Conservation (phyloP, 2,797 vertebrate genomes). For the Sebastes kiyomatsui region DNA sequence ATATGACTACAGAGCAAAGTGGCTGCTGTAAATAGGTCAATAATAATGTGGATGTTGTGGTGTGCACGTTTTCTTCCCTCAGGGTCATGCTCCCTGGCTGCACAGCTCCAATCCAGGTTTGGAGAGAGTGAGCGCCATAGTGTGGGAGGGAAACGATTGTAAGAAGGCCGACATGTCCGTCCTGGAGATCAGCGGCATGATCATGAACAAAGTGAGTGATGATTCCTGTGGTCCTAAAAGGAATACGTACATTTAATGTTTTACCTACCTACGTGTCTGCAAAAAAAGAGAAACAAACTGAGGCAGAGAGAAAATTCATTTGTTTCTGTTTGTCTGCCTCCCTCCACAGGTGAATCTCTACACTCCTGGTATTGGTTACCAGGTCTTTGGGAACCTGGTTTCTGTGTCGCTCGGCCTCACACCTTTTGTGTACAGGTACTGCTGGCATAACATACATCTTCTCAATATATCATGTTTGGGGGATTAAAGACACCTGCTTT, state of each 20-base stretch:
- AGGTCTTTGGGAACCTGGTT: constrained; percentile 94
- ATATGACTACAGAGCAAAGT: neutral
- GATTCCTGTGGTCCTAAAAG: neutral
- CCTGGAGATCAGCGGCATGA: constrained; percentile 99
- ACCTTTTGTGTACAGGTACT: constrained; percentile 86
- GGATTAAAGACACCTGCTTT: neutral
- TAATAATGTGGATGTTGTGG: neutral
- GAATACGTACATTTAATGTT: neutral
- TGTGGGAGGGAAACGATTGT: constrained; percentile 98
- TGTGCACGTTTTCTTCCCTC: constrained; percentile 23
- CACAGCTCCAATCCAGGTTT: constrained; percentile 94
- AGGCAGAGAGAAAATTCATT: neutral
- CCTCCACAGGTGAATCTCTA: constrained; percentile 90
- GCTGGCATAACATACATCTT: too few species aligned
- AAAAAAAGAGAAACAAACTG: neutral
- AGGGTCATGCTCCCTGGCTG: constrained; percentile 95
- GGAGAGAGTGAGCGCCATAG: constrained; percentile 97
- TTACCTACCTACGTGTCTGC: rapidly evolving
- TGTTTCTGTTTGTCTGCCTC: neutral
- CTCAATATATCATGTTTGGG: neutral
- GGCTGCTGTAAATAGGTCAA: neutral
- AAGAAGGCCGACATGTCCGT: constrained; percentile 99
- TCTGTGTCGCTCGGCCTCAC: constrained; percentile 92
- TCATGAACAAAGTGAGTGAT: constrained; percentile 94
- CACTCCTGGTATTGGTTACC: constrained; percentile 95